phyloP scores from a whole-genome alignment of 92 coral and sea anemone genomes.

The Pocillopora grandis region DNA sequence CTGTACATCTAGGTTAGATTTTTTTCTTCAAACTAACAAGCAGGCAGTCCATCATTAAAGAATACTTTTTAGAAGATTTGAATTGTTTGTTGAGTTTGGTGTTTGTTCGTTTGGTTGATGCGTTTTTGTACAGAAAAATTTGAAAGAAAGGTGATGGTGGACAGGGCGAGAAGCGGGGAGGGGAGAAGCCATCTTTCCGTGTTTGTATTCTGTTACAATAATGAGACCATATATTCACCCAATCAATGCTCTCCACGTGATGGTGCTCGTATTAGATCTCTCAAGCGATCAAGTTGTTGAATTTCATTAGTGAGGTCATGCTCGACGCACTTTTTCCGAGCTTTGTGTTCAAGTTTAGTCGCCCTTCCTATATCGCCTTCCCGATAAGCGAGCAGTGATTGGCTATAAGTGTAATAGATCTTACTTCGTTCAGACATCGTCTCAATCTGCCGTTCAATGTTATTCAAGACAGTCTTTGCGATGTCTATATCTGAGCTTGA shows the following conservation, averaged over 20 bases:
- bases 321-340: conserved; percentile 24
- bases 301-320: conserved; percentile 24
- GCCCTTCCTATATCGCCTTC: conserved; percentile 33
- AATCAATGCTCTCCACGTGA: background rate
- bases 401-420: conserved; percentile 26
- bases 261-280: conserved; percentile 19
- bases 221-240: too few relatives aligned
- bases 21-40: too few relatives aligned
- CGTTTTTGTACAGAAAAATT: too few relatives aligned
- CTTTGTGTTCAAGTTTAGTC: conserved; percentile 42
- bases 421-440: conserved; percentile 35
- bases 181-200: too few relatives aligned
- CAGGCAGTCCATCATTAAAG: too few relatives aligned
- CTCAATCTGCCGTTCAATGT: background rate
- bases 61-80: too few relatives aligned
- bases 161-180: too few relatives aligned
- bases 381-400: conserved; percentile 41
- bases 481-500: conserved; percentile 27
- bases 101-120: too few relatives aligned
- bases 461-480: conserved; percentile 33
- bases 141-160: too few relatives aligned
- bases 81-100: too few relatives aligned
- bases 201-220: too few relatives aligned
- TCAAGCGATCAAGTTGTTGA: conserved; percentile 43
- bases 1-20: too few relatives aligned